Evolutionary conservation across 1,140 invertebrate genomes (phyloP), one percentile per base, ranked within the genome.

Genomic region (Cotesia vestalis): DNA sequence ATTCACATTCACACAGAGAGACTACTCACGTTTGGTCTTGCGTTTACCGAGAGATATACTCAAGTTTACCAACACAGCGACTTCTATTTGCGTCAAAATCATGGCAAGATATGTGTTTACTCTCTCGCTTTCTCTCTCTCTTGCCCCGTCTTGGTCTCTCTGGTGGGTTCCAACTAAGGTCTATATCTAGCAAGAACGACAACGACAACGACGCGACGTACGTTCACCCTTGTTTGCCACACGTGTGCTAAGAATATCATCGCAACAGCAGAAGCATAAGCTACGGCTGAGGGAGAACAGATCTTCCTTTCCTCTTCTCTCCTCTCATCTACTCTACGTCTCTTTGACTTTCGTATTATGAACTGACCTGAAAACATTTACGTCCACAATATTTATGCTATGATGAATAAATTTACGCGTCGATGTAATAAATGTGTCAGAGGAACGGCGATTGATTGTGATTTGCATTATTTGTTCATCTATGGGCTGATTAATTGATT

Each of bases 211-310:
- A 46, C 40, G 80, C 74, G 60, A 78, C 80, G 81, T 78, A 66
- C 80, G 73, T 82, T 82, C 81, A 82, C 81, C 81, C 81, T 80
- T 77, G 78, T 79, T 77, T 74, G 69, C 71, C 20, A 53, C 38
- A 9, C 36, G 36, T 14, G 53, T 53, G 61, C 70, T 64, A 71
- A 71, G 61, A 66, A 71, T 71, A 71, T 53, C 64, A 66, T 27
- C 9, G 4, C 12, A 38, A 64, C 12, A 46, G 40, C 5, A 46
- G 8, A 46, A 46, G 40, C 40, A 46, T 46, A 46, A 46, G 6
- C 40, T 9, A 46, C 40, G 3, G 40, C 40, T 9, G 40, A 46
- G 40, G 40, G 40, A 46, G 62, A 64, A 20, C 6, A 51, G 40
- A 12, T 40, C 34, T 36, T 62, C 27, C 27, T 27, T 27, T 27